phyloP scores from a whole-genome alignment of 2,888 invertebrate genomes.

The Apodemia hepburni region DNA sequence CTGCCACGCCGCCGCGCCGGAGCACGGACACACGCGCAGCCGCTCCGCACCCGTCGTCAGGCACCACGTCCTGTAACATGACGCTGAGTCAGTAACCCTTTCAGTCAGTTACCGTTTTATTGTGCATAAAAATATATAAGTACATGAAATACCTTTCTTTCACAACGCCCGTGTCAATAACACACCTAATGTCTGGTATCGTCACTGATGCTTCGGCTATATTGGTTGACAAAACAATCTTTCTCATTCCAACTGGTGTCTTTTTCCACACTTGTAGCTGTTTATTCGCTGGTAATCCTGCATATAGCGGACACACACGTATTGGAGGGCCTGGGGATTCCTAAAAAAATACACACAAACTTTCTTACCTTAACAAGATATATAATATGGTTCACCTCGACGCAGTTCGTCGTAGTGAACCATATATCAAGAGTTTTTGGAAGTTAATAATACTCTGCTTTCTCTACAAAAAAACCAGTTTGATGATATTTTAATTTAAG shows the following conservation, averaged over 20 bases:
- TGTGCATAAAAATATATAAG: not conserved
- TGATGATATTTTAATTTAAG: not conserved
- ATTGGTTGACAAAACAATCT: conserved; percentile 97
- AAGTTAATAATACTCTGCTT: too few species aligned
- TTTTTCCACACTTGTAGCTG: conserved; percentile 93
- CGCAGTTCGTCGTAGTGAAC: too few species aligned
- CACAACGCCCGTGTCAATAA: conserved; percentile 95
- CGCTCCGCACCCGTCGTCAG: too few species aligned
- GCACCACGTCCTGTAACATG: too few species aligned
- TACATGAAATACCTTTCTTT: conserved; percentile 84
- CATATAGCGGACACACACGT: conserved; percentile 93
- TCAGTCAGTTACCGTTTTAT: too few species aligned
- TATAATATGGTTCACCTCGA: too few species aligned
- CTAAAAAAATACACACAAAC: conserved; percentile 41
- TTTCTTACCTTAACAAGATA: too few species aligned
- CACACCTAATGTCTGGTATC: conserved; percentile 93
- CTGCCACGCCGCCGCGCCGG: too few species aligned
- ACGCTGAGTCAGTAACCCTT: too few species aligned
- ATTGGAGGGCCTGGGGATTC: conserved; percentile 83
- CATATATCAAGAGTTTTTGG: too few species aligned
- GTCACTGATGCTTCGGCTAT: conserved; percentile 99
- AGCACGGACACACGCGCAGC: too few species aligned
- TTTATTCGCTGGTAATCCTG: conserved; percentile 91
- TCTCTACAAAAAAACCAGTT: too few species aligned
- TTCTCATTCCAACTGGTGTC: conserved; percentile 87